A percentile compares a stretch with the other conserved stretches of the same genome.
phyloP scores from a whole-genome alignment of 2,113 vertebrate species.

The Eubucco bourcierii region DNA sequence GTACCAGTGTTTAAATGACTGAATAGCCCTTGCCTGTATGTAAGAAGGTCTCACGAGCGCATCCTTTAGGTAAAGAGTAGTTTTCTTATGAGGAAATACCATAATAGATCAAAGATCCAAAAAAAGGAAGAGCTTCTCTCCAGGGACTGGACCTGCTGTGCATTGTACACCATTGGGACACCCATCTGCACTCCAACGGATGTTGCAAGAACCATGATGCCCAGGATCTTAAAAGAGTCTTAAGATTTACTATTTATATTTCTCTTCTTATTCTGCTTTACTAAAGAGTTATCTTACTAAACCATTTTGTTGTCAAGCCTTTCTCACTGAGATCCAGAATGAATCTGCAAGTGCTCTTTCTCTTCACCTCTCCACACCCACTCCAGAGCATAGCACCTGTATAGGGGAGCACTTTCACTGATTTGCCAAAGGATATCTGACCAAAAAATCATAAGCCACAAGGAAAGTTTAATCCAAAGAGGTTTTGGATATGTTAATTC shows the following conservation, averaged over 20 bases:
- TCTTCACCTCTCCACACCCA: rapidly evolving
- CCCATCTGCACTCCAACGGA: rapidly evolving
- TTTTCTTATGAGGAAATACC: not conserved
- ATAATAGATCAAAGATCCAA: not conserved
- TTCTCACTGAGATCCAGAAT: not conserved
- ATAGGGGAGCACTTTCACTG: not conserved
- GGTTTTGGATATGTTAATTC: not conserved
- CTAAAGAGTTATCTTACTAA: not conserved
- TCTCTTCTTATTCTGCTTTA: not conserved
- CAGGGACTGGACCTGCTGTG: not conserved
- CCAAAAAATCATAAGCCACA: not conserved
- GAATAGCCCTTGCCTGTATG: not conserved
- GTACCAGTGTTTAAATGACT: rapidly evolving
- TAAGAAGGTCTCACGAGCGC: not conserved
- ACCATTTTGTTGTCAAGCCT: not conserved
- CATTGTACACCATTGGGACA: rapidly evolving
- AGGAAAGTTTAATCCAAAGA: not conserved
- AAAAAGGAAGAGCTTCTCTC: not conserved
- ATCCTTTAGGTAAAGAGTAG: not conserved
- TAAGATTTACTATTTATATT: not conserved
- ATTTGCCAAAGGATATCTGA: not conserved
- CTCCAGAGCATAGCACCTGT: not conserved
- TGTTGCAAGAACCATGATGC: not conserved
- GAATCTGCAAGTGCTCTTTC: not conserved
- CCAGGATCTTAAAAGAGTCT: not conserved